A percentile compares a stretch with the other conserved stretches of the same genome.
Conservation (phyloP, 2,797 vertebrate species). For the Salmo trutta region DNA sequence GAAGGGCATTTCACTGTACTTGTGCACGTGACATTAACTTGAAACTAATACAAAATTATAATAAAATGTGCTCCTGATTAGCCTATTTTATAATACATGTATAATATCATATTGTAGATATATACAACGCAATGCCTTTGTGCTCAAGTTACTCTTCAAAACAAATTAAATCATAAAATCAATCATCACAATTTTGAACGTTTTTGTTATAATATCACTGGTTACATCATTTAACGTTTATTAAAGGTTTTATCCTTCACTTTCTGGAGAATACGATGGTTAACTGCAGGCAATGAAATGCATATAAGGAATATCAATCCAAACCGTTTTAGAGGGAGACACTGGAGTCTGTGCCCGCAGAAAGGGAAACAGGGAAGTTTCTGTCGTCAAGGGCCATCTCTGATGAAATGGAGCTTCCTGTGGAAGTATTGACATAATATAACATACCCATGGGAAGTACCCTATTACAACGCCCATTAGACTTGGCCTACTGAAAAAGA, state of each 20-base stretch:
- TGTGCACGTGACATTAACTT: background rate
- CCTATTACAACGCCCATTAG: background rate
- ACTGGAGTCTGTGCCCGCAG: background rate
- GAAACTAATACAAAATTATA: background rate
- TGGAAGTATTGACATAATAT: background rate
- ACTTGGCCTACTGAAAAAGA: background rate
- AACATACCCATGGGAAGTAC: background rate
- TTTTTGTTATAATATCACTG: background rate
- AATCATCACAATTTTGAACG: background rate
- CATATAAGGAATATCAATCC: conserved; percentile 17
- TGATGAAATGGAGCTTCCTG: background rate
- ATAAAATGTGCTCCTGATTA: background rate
- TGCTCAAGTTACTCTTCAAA: background rate
- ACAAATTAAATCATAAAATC: background rate
- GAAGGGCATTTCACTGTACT: too few species aligned
- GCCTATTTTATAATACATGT: background rate
- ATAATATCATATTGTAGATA: background rate
- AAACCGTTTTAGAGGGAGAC: conserved; percentile 20
- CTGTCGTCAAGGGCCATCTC: conserved; percentile 1
- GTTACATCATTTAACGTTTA: background rate
- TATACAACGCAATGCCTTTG: background rate
- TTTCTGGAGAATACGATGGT: background rate
- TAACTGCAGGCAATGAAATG: background rate
- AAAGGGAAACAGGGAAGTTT: background rate
- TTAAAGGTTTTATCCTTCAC: background rate